Conservation (phyloP, 2,113 vertebrate species). For the Embiotoca jacksoni region DNA sequence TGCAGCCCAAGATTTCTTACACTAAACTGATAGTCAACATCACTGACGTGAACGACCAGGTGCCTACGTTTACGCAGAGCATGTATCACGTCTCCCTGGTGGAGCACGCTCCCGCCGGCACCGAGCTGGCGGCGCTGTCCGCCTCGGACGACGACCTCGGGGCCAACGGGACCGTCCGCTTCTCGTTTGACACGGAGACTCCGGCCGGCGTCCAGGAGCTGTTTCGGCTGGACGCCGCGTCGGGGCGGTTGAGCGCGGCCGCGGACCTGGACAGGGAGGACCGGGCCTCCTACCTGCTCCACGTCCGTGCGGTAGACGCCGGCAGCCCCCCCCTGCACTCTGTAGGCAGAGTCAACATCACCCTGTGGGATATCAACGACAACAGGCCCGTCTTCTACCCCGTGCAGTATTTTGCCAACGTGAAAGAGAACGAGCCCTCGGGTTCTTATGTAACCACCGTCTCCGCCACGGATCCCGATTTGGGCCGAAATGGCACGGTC, state of each 20-base stretch:
- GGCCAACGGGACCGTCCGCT: constrained; percentile 94
- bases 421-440: constrained; percentile 95
- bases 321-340: constrained; percentile 91
- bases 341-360: constrained; percentile 88
- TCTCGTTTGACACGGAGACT: constrained; percentile 90
- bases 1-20: constrained; percentile 94
- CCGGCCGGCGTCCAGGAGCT: constrained; percentile 79
- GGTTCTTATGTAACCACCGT: constrained; percentile 91
- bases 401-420: constrained; percentile 94
- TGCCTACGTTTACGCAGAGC: constrained; percentile 88
- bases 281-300: constrained; percentile 86
- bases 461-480: constrained; percentile 92
- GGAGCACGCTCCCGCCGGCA: constrained; percentile 90
- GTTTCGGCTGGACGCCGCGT: constrained; percentile 90
- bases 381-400: constrained; percentile 97
- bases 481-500: constrained; percentile 92
- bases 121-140: constrained; percentile 89
- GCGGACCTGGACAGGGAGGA: constrained; percentile 92
- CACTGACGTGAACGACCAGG: constrained; percentile 94
- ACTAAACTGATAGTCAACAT: constrained; percentile 92
- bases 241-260: constrained; percentile 88
- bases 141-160: constrained; percentile 94
- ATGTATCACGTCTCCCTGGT: constrained; percentile 87
- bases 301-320: constrained; percentile 89
- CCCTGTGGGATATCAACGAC: constrained; percentile 93